Evolutionary conservation across 2,888 invertebrate species (phyloP).

Genomic region (Cephus pulcher): DNA sequence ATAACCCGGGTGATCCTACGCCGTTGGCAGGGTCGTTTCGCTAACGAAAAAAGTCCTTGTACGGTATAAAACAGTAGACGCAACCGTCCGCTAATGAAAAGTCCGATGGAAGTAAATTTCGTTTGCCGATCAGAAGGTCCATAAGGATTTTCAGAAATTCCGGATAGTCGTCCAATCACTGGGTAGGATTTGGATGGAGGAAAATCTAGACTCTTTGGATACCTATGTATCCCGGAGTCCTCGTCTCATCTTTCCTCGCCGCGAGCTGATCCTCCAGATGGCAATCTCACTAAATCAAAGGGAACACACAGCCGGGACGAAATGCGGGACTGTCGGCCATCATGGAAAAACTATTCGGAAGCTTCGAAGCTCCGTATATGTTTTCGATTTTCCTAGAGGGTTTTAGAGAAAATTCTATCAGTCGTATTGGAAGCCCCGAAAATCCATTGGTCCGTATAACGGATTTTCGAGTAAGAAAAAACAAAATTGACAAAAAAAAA

Average conservation of each 20-base stretch:
- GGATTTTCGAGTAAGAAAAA: neutral
- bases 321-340: neutral
- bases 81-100: too few relatives aligned
- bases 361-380: neutral
- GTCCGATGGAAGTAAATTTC: conserved; percentile 17
- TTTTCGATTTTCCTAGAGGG: neutral
- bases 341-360: too few relatives aligned
- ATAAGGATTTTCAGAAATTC: conserved; percentile 13
- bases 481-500: neutral
- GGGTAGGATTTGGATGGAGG: conserved; percentile 8
- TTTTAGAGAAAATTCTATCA: neutral
- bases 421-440: neutral
- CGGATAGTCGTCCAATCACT: conserved; percentile 16
- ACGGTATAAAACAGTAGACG: too few relatives aligned
- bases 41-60: too few relatives aligned
- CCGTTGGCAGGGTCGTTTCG: too few relatives aligned
- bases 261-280: conserved; percentile 19
- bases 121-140: conserved; percentile 9
- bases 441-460: neutral
- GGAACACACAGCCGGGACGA: conserved; percentile 7
- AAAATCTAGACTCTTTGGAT: too few relatives aligned
- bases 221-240: conserved; percentile 13
- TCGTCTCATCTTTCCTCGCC: conserved; percentile 21
- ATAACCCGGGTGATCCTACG: too few relatives aligned
- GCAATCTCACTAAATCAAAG: conserved; percentile 24